Conservation (phyloP, 2,113 vertebrate genomes). For the Protobothrops flavoviridis region DNA sequence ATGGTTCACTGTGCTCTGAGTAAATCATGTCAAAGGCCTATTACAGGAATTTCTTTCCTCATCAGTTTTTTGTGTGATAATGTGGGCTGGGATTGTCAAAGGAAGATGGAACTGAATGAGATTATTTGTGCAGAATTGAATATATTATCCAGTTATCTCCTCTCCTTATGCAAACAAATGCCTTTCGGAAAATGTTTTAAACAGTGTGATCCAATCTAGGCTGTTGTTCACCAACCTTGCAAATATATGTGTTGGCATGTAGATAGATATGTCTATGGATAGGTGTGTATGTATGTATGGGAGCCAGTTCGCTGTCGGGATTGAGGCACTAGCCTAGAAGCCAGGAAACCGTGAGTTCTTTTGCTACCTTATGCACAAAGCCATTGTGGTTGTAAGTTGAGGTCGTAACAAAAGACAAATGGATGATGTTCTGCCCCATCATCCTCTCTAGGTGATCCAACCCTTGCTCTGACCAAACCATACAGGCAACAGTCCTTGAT, state of each 20-base stretch:
- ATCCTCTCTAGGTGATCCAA: too few species aligned
- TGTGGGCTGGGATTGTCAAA: not conserved
- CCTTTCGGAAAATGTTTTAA: not conserved
- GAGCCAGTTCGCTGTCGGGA: not conserved
- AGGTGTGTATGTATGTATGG: not conserved
- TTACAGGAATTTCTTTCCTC: not conserved
- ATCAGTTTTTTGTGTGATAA: not conserved
- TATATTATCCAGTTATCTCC: not conserved
- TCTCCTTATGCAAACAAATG: not conserved
- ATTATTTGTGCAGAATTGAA: not conserved
- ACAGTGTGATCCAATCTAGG: not conserved
- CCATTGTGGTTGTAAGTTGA: not conserved
- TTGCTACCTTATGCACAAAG: not conserved
- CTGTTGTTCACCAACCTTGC: not conserved
- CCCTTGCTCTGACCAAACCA: too few species aligned
- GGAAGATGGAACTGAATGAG: not conserved
- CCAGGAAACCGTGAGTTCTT: not conserved
- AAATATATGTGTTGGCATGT: not conserved
- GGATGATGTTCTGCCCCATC: not conserved
- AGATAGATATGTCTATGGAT: not conserved
- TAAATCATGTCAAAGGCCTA: not conserved
- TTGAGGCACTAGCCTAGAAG: not conserved
- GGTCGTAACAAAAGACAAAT: not conserved
- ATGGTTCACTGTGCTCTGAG: not conserved
- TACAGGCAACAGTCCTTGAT: too few species aligned